A percentile compares a stretch with the other conserved stretches of the same genome.
These are phyloP conservation scores for Zoanthus sociatus DNA, from an alignment of 92 coral and sea anemone species.

Conservation along the genomic window DNA sequence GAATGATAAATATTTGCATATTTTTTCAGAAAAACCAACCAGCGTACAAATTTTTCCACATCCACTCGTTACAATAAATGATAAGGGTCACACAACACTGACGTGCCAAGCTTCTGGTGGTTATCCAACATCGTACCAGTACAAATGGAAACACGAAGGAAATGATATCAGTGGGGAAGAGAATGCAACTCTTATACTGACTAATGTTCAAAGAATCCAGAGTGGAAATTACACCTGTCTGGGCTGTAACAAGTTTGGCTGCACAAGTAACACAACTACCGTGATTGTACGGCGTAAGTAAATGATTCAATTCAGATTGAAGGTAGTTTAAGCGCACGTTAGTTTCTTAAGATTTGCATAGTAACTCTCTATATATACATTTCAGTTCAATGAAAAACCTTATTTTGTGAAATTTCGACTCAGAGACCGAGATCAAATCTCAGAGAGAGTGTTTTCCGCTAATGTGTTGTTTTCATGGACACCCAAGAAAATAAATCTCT, in stretches of 20 bases:
- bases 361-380: too few species aligned
- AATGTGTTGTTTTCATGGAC: too few species aligned
- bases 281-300: neutral
- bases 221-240: neutral
- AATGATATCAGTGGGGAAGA: neutral
- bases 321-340: too few species aligned
- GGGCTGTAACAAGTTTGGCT: neutral
- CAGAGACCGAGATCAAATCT: too few species aligned
- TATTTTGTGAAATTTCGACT: too few species aligned
- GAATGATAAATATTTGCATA: too few species aligned
- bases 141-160: neutral
- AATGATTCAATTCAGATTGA: too few species aligned
- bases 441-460: too few species aligned
- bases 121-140: neutral
- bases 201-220: neutral
- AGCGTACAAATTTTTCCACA: neutral
- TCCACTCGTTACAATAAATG: neutral
- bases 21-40: neutral
- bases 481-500: too few species aligned
- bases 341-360: too few species aligned
- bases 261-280: neutral
- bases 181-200: neutral
- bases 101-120: conserved; percentile 1
- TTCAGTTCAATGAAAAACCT: too few species aligned
- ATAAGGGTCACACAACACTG: neutral